Evolutionary conservation across 2,113 vertebrate genomes (phyloP), one percentile per base, ranked within the genome.

Genomic region (Arizona elegans): DNA sequence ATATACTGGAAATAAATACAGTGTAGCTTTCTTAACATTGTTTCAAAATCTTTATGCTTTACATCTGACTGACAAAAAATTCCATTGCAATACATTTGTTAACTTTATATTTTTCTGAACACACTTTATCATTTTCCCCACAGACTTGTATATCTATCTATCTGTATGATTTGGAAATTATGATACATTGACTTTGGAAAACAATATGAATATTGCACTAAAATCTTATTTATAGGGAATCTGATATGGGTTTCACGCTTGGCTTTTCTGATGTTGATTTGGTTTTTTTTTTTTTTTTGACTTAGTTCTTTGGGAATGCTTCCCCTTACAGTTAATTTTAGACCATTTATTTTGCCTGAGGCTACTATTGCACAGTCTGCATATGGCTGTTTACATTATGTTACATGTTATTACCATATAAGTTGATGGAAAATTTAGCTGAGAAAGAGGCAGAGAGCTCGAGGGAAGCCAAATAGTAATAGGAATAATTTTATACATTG

Each of bases 341-440:
- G 95, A 92, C 62, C 93, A 88, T 92, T 59, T 93, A 91, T 95
- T 87, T 87, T 23, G 93, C 94, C 93, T 94, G 94, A 95, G 94
- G 90, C 94, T 85, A 0, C 0, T 62, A 94, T 93, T 90, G 75
- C 87, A 23, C 43, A 0, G 59, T 87, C 33, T 90, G 58, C 86
- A 86, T 89, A 19, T 65, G 9, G 55, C 88, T 86, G 86, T 65
- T 93, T 86, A 87, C 75, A 86, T 56, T 86, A 33, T 81, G 33
- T 90, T 89, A 70, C 91, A 85, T 95, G 81, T 90, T 90, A 6
- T 94, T 93, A 0, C 96, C 96, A 92, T 95, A 93, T 95, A 95
- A 95, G 95, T 62, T 89, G 93, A 24, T 95, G 94, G 55, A 88
- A 95, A 90, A 94, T 95, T 95, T 96, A 91, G 94, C 88, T 12